Evolutionary conservation across 2,888 invertebrate species (phyloP), one percentile per base, ranked within the genome.

Genomic region (Thyatira batis): DNA sequence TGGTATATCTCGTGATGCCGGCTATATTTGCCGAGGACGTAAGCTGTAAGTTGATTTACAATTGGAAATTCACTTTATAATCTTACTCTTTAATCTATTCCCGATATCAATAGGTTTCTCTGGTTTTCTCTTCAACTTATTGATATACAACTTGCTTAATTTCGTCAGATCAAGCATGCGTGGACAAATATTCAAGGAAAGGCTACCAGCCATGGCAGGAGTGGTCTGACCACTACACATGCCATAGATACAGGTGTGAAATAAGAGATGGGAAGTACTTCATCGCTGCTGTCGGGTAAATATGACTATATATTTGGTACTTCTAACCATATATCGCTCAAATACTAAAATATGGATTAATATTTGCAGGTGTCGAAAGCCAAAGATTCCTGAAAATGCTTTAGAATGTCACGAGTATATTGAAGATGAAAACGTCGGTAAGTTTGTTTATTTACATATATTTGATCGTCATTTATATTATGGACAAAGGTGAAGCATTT

Each of bases 181-280:
- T 92, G 1, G 92, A 92, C 52, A 92, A 92, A 76, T 92, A 92
- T 57, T 92, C 92, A n/a, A 84, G 92, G 58, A 92, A 92, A 73
- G 92, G 92, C 0, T 92, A 92, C 55, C 92, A 92, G 57, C 92
- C 92, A 0, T 92, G 92, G 92, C 92, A 92, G 49, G 92, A 92
- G 54, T 92, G 92, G 92, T 92, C 92, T 0, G 92, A 92, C 57
- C 92, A 92, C 56, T 92, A 92, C 58, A 92, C 92, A 0, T 92
- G 92, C 58, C 92, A 92, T 54, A 66, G 92, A 27, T 92, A 92
- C 57, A 72, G 92, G 70, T 92, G 92, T 57, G 92, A 92, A 60
- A 92, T 92, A 33, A 76, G 92, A 6, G 92, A 92, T 62, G 92
- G 91, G 46, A 92, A 92, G 71, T 92, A 90, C 55, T 92, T 92